Evolutionary conservation across 2,113 vertebrate species (phyloP), one percentile per base, ranked within the genome.

Genomic region (Ornithorhynchus anatinus): DNA sequence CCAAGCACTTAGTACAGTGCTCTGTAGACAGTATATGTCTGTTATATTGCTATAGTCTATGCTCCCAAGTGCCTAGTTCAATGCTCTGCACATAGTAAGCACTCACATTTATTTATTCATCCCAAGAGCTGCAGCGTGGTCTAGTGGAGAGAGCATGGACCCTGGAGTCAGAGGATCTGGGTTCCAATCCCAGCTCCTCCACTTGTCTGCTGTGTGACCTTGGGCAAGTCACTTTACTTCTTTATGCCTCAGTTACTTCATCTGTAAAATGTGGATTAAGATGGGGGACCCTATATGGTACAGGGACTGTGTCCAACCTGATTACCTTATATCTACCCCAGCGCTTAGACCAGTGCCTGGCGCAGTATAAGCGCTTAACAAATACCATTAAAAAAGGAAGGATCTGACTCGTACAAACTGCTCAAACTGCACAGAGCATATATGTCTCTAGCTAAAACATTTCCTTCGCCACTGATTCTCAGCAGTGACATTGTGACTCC

Each of bases 401-500:
- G 62, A 52, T 57, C 10, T 32, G 64, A 22, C 62, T 74, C 66
- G 53, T 22, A 59, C 25, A n/a, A n/a, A n/a, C n/a, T 27, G 23
- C 15, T 22, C 61, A 38, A 58, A 36, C 62, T 74, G 72, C 72
- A 39, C 56, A 37, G 77, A 71, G 74, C 69, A 79, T 81, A 74
- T 85, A 72, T 80, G 75, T 84, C 54, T 67, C 58, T 71, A 73
- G 42, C 59, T 40, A 65, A 38, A 69, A n/a, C 54, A 31, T 47
- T 48, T 67, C 47, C 6, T 3, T 16, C 15, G 72, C 85, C n/a
- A n/a, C n/a, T n/a, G n/a, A n/a, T n/a, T n/a, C n/a, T 53, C 42
- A 43, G 63, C 73, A 70, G 80, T 45, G 71, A 27, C 53, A 32
- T 54, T 8, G 22, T 40, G 35, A 57, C 19, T 9, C 13, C 16